Evolutionary conservation across 2,113 vertebrate species (phyloP), one percentile per base, ranked within the genome.

Genomic region (Siniperca chuatsi): DNA sequence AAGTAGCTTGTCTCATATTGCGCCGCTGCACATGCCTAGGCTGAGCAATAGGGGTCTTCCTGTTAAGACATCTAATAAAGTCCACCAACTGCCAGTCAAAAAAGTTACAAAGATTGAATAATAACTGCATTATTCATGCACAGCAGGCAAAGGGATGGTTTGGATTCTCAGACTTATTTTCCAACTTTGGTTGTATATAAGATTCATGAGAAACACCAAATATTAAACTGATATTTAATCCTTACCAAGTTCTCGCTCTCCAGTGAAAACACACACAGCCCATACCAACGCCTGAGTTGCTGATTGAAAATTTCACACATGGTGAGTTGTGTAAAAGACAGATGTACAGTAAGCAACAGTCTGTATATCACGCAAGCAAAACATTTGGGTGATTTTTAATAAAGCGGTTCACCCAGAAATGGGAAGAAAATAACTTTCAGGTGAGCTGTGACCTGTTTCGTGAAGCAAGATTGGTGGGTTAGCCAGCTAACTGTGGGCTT

Each of bases 161-260:
- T 93, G 94, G 50, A 58, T 75, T 94, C 93, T 62, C 94, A 89
- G 44, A 92, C 84, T 78, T 90, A 92, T 91, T 92, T 95, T 92
- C 75, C 48, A 72, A 35, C 35, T 61, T 65, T 44, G 57, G 33
- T 44, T 58, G 35, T 37, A 72, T 70, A 57, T 60, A 16, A 80
- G n/a, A 82, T 78, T 76, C 50, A 76, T 52, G 25, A 21, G 40
- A 58, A 77, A 89, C 33, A 54, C 16, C 25, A 58, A 35, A 66
- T 65, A 64, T 72, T 62, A 82, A 65, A 89, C 4, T 71, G 35
- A 71, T 65, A 75, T 23, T 61, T 58, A 71, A 81, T 84, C 75
- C 64, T 69, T 18, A 35, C 18, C 16, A 67, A 64, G 29, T 25
- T 58, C 66, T 52, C 21, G 21, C 13, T 76, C 15, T 15, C 67